Base-by-base conservation (phyloP, 2,797 vertebrate genomes). In the Sebastes dallii region DNA sequence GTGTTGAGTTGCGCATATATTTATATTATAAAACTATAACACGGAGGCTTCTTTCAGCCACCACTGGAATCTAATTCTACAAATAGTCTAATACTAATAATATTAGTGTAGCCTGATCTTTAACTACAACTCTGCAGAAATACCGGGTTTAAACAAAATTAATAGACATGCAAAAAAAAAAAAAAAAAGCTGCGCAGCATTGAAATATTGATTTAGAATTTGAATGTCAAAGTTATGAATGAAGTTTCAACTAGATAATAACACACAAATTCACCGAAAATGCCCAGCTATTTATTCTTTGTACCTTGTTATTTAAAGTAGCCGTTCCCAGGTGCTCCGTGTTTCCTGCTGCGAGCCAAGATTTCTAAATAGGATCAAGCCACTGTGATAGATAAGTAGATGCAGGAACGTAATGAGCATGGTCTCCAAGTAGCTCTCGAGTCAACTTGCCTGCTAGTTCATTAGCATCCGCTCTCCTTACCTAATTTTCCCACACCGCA, bases 401-500 rank as follows among this genome's bases (percentile, higher is more conserved):
- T 66, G 67, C 59, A 66, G 72, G 46, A 73, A 62, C 1, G 5
- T 78, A 56, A 82, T 84, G 64, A 72, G 66, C 78, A 58, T 32
- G 60, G 68, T 22, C 73, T 78, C 62, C 42, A 72, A 77, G 82
- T 60, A 79, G 64, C 68, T 60, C 84, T 82, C 55, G 3, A 58
- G 56, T 68, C 77, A 81, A 88, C 88, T 87, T 73, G 24, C 30
- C 67, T 39, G 25, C 46, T 36, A 20, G 56, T 86, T 92, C 77
- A 82, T 90, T 86, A 75, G 77, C 72, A 78, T 85, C 54, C 3
- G 2, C 64, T 82, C 66, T 70, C 68, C 18, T 82, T 75, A 56
- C 39, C 56, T 61, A 76, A 61, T 80, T 60, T 77, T 36, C 66
- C 24, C 12, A 65, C 66, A 60, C 52, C 81, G 69, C 59, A 73